Conservation (phyloP, 1,140 invertebrate genomes). For the Teleogryllus occipitalis region DNA sequence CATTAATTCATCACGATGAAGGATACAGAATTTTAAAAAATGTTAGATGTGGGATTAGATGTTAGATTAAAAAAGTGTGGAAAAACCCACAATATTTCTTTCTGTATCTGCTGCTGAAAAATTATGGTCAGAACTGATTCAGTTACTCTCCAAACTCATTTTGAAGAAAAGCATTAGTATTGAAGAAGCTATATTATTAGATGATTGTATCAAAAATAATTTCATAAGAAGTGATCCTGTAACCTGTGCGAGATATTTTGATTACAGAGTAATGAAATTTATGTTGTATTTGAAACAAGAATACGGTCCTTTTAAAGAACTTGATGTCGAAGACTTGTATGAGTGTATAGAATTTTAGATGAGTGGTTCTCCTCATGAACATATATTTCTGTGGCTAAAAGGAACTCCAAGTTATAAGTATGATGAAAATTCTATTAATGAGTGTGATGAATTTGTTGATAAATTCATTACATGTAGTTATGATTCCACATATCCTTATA, state of each 20-base stretch:
- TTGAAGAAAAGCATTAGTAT: neutral
- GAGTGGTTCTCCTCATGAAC: neutral
- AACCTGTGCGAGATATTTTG: neutral
- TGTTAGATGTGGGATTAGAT: too few species aligned
- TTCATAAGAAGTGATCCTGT: neutral
- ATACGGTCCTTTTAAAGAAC: neutral
- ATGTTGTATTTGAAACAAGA: neutral
- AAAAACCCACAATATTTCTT: neutral
- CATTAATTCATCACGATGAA: neutral
- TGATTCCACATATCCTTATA: neutral
- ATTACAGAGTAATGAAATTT: neutral
- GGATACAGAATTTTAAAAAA: neutral
- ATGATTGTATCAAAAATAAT: neutral
- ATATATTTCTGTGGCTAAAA: neutral
- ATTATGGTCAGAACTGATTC: neutral
- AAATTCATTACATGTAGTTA: neutral
- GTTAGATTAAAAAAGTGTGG: too few species aligned
- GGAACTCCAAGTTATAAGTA: neutral
- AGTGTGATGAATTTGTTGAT: neutral
- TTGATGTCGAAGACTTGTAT: neutral
- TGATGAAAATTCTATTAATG: neutral
- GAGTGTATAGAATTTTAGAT: neutral
- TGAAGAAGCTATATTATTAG: neutral
- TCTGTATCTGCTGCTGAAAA: neutral
- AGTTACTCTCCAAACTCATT: neutral